These are phyloP conservation scores for Manis crassicaudata DNA, from an alignment of 2,797 vertebrate species.

Conservation along the genomic window DNA sequence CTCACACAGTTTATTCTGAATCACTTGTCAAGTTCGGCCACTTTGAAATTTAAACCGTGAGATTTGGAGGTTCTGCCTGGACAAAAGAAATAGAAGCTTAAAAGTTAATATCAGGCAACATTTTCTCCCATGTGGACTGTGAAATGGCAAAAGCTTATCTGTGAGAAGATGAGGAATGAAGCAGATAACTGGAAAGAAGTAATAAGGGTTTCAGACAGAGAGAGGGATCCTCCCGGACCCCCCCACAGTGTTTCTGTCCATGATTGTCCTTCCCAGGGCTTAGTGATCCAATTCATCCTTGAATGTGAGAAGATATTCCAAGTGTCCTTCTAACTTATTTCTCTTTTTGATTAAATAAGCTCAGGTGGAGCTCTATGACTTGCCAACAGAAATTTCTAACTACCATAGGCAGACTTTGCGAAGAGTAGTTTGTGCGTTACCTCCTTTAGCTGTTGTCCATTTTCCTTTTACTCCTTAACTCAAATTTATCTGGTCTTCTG, in stretches of 20 bases:
- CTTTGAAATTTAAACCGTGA: background rate
- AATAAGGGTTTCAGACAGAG: background rate
- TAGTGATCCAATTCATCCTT: background rate
- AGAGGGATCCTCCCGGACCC: background rate
- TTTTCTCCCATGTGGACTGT: background rate
- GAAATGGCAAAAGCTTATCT: background rate
- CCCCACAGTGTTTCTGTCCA: background rate
- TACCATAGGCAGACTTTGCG: background rate
- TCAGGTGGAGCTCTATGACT: background rate
- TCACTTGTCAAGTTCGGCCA: background rate
- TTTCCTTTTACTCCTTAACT: slow-evolving; percentile 27
- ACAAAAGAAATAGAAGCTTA: background rate
- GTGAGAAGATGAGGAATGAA: background rate
- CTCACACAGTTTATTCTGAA: background rate
- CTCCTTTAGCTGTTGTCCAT: background rate
- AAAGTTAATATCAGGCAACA: background rate
- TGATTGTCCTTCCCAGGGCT: background rate
- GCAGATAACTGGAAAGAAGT: background rate
- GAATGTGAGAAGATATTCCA: background rate
- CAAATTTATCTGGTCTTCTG: background rate
- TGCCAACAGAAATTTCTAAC: background rate
- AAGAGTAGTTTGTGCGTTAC: background rate
- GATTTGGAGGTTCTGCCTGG: background rate
- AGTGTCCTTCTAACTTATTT: background rate
- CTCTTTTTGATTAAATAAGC: background rate